Conservation (phyloP, 2,797 vertebrate species). For the Myripristis jacobus region DNA sequence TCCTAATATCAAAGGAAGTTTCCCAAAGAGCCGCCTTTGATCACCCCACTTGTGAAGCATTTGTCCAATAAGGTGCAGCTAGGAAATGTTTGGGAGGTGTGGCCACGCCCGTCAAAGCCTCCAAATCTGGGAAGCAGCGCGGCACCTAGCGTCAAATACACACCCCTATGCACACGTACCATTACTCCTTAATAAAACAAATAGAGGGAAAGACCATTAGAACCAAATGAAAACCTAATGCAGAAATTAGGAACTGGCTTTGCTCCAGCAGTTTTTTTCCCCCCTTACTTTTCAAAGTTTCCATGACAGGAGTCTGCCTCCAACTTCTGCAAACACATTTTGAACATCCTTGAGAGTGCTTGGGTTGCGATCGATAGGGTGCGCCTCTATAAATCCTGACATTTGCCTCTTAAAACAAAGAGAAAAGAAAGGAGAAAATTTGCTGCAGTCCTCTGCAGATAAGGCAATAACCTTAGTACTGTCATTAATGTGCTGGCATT, state of each 20-base stretch:
- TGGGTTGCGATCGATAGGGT: not conserved
- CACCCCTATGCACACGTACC: no score
- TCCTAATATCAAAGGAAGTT: no score
- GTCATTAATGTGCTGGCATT: not conserved
- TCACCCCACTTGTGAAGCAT: no score
- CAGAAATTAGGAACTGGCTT: not conserved
- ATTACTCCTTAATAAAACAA: not conserved
- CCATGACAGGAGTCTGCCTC: not conserved
- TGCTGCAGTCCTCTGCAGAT: conserved; percentile 2
- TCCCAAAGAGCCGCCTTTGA: no score
- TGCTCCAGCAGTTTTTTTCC: no score
- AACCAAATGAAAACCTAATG: not conserved
- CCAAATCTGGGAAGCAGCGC: no score
- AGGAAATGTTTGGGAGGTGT: no score
- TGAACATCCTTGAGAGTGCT: conserved; percentile 3
- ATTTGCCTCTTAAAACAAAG: conserved; percentile 13
- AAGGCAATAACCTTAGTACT: conserved; percentile 14
- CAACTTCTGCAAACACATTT: not conserved
- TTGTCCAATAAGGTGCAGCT: no score
- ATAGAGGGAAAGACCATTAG: not conserved
- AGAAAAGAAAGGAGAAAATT: conserved; percentile 7
- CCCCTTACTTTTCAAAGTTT: not conserved
- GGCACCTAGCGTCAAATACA: no score
- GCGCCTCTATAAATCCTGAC: not conserved
- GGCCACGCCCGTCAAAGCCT: no score